Evolutionary conservation across 1,140 invertebrate species (phyloP), one percentile per base, ranked within the genome.

Genomic region (Diuraphis noxia): DNA sequence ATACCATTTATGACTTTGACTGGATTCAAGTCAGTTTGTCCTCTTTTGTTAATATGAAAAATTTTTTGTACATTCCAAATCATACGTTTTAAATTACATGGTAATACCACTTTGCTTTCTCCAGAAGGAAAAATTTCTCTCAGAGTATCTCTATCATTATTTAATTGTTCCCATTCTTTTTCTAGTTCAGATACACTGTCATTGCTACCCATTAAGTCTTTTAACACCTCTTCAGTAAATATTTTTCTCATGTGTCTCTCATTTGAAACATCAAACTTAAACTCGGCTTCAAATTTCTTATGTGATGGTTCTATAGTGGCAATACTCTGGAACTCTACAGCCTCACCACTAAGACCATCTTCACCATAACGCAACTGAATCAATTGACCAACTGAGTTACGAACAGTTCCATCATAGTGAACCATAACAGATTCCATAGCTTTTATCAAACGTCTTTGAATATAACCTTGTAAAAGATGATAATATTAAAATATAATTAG

Each of bases 361-460:
- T 99, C 99, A 72, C 99, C 99, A 93, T 99, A 99, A 94, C 98
- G 96, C 93, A 99, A 95, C 95, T 99, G 99, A 94, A 99, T 99
- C 36, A 99, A 95, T 93, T 99, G 98, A 13, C 98, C 98, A 1
- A 99, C 98, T 2, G 98, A 98, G 94, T 99, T 99, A 94, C 98
- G 95, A 3, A 99, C 97, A 0, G 98, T 99, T 23, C 98, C 98
- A 93, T 99, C 98, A 93, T 99, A 99, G 93, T 98, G 98, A 10
- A 99, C 98, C 99, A 99, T 99, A 52, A 99, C 98, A 93, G 98
- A 98, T 95, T 99, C 99, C 99, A 99, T 99, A 96, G 99, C 99
- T 94, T 99, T 99, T 94, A 99, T 99, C 49, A 99, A 94, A 96
- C 99, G 98, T 94, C 99, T 96, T 94, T 99, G 99, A 93, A 99